These are phyloP conservation scores for Zaprionus ornatus DNA, from an alignment of 1,140 invertebrate genomes.

Conservation along the genomic window DNA sequence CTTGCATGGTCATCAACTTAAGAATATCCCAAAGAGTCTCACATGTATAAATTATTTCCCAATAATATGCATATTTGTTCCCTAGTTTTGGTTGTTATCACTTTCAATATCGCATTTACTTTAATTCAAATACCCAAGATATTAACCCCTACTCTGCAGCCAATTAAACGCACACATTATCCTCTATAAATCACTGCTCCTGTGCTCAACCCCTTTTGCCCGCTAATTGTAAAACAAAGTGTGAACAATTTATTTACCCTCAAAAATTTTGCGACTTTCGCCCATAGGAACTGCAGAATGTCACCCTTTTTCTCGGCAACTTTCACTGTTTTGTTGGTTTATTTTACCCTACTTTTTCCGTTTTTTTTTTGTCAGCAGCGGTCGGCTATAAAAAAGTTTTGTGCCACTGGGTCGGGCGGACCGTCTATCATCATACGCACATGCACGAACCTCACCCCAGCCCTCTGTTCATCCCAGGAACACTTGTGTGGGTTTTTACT, in stretches of 20 bases:
- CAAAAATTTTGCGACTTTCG: slow-evolving; percentile 51
- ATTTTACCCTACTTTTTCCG: neutral
- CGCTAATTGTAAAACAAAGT: slow-evolving; percentile 68
- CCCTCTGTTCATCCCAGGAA: slow-evolving; percentile 12
- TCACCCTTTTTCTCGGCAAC: slow-evolving; percentile 59
- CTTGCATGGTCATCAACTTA: neutral
- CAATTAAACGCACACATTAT: slow-evolving; percentile 30
- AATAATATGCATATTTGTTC: neutral
- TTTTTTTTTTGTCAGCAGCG: slow-evolving; percentile 41
- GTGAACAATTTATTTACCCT: slow-evolving; percentile 56
- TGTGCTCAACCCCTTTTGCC: slow-evolving; percentile 16
- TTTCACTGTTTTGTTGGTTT: slow-evolving; percentile 41
- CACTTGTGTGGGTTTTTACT: slow-evolving; percentile 49
- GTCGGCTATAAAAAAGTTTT: slow-evolving; percentile 52
- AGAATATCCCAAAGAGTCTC: neutral
- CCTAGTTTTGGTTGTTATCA: neutral
- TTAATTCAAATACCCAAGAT: neutral
- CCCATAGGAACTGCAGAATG: slow-evolving; percentile 45
- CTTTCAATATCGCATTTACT: neutral
- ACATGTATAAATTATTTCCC: neutral
- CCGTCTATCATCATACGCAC: slow-evolving; percentile 21
- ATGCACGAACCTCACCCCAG: neutral
- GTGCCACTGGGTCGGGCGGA: slow-evolving; percentile 35
- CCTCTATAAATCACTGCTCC: slow-evolving; percentile 48
- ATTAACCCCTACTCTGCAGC: neutral